These are phyloP conservation scores for Urechis unicinctus DNA, from an alignment of 2,888 invertebrate species.

Conservation along the genomic window DNA sequence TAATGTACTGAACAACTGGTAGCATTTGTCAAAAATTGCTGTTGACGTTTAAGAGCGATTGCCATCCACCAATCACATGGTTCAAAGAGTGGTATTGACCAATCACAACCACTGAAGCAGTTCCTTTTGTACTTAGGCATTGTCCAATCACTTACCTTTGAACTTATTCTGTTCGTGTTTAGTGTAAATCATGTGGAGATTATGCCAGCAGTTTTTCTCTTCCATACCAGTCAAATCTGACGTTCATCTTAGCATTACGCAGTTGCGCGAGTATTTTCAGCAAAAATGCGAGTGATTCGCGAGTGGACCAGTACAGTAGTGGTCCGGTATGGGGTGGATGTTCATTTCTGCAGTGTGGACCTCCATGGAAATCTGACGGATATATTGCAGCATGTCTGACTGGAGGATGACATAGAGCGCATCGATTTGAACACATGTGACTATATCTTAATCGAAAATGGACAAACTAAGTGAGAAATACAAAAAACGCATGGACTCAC, in stretches of 20 bases:
- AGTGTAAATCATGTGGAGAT: constrained; percentile 24
- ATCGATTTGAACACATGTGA: too few species aligned
- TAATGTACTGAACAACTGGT: too few species aligned
- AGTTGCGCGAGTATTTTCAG: constrained; percentile 15
- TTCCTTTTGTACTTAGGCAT: too few species aligned
- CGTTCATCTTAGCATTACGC: constrained; percentile 18
- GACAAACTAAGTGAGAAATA: not conserved
- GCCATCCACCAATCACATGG: too few species aligned
- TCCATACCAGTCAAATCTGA: constrained; percentile 15
- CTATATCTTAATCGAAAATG: not conserved
- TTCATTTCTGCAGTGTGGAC: constrained; percentile 26
- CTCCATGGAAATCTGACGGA: constrained; percentile 22
- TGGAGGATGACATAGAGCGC: constrained; percentile 26
- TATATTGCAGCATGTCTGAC: constrained; percentile 12
- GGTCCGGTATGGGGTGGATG: constrained; percentile 15
- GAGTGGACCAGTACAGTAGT: constrained; percentile 20
- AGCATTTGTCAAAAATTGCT: too few species aligned
- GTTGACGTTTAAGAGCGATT: too few species aligned
- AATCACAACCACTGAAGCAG: too few species aligned
- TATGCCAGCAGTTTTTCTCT: constrained; percentile 22
- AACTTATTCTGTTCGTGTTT: constrained; percentile 19
- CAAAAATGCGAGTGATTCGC: constrained; percentile 21
- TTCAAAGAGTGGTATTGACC: too few species aligned
- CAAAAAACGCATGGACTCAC: constrained; percentile 20
- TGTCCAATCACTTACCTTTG: too few species aligned